These are phyloP conservation scores for Carposina sasakii DNA, from an alignment of 1,140 invertebrate species.

Conservation along the genomic window DNA sequence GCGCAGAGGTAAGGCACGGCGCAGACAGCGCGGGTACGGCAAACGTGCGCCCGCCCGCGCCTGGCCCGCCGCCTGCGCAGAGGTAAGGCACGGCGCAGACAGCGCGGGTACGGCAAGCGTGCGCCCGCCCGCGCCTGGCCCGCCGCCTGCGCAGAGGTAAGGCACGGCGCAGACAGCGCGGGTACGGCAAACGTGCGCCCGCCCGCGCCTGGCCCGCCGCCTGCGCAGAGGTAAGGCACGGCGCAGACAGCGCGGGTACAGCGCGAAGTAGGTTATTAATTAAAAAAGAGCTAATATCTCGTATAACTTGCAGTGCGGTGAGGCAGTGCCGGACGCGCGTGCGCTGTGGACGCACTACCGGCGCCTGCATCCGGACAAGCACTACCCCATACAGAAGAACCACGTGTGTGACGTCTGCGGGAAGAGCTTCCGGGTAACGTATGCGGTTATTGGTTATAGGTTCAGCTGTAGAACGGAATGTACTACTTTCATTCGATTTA, in stretches of 20 bases:
- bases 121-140: conserved; percentile 33
- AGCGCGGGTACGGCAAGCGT: conserved; percentile 40
- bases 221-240: conserved; percentile 43
- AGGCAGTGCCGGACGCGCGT: conserved; percentile 44
- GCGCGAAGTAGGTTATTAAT: not conserved
- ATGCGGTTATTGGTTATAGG: too few relatives aligned
- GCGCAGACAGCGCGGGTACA: too few relatives aligned
- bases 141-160: conserved; percentile 35
- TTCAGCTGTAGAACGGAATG: too few relatives aligned
- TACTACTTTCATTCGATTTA: too few relatives aligned
- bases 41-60: too few relatives aligned
- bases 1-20: conserved; percentile 42
- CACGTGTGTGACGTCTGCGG: conserved; percentile 56
- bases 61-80: too few relatives aligned
- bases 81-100: conserved; percentile 33
- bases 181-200: conserved; percentile 37
- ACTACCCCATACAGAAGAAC: conserved; percentile 52
- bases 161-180: conserved; percentile 34
- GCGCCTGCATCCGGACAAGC: conserved; percentile 45
- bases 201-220: conserved; percentile 31
- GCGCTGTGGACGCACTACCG: conserved; percentile 55
- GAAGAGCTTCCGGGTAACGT: conserved; percentile 49
- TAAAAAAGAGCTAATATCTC: not conserved
- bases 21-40: too few relatives aligned
- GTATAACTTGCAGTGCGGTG: conserved; percentile 37